Conservation (phyloP, 1,140 invertebrate genomes). For the Drosophila repletoides region DNA sequence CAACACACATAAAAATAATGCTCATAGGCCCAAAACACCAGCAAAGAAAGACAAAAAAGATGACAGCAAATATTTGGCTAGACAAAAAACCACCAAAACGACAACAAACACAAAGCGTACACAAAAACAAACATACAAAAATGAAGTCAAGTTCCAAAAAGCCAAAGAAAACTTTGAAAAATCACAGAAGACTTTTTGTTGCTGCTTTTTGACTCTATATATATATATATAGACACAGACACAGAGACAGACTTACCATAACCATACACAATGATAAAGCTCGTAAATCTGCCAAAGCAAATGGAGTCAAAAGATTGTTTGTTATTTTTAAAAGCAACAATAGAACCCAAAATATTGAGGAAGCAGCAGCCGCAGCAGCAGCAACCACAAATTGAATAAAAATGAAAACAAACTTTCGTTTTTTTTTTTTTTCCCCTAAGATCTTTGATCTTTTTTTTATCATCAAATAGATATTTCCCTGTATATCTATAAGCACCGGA, state of each 20-base stretch:
- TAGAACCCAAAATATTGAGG: constrained; percentile 25
- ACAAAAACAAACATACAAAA: constrained; percentile 6
- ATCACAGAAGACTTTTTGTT: constrained; percentile 15
- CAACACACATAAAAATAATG: constrained; percentile 19
- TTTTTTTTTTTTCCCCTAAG: constrained; percentile 5
- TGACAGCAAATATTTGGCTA: constrained; percentile 65
- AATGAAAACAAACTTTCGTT: constrained; percentile 58
- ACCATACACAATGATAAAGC: constrained; percentile 6
- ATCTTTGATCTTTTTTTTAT: constrained; percentile 22
- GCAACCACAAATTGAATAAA: constrained; percentile 34
- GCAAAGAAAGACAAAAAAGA: constrained; percentile 22
- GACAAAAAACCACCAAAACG: constrained; percentile 23
- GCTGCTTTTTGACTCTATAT: background rate
- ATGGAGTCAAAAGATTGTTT: constrained; percentile 14
- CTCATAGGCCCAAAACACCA: constrained; percentile 19
- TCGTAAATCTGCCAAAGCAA: constrained; percentile 41
- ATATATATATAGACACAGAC: too few species aligned
- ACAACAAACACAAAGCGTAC: constrained; percentile 23
- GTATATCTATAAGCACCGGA: too few species aligned
- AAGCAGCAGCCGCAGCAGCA: too few species aligned
- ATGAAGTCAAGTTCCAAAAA: constrained; percentile 21
- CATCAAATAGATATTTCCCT: constrained; percentile 33
- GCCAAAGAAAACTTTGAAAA: constrained; percentile 1
- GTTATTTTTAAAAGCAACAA: constrained; percentile 34
- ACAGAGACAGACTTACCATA: too few species aligned